Evolutionary conservation across 2,888 invertebrate species (phyloP).

Genomic region (Cacoxenus indagator): DNA sequence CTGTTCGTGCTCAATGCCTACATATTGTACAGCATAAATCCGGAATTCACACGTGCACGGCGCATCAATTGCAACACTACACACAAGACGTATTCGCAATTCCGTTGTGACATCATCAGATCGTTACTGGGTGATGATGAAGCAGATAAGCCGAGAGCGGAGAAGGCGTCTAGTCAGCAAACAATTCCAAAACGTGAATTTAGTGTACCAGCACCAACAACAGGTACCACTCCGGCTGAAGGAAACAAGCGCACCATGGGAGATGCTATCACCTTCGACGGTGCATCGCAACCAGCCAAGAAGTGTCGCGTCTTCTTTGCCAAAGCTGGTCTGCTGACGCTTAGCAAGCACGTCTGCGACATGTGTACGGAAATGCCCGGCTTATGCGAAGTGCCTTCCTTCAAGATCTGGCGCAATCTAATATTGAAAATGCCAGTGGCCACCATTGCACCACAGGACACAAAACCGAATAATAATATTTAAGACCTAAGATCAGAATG

Average conservation of each 20-base stretch:
- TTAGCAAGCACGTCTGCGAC: constrained; percentile 49
- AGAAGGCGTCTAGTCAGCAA: no score
- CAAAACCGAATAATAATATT: not conserved
- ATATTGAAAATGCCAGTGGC: no score
- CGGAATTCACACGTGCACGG: constrained; percentile 28
- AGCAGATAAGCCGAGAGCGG: no score
- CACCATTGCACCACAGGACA: no score
- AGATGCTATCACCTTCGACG: no score
- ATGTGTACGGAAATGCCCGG: constrained; percentile 52
- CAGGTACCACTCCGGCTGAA: no score
- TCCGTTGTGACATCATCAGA: constrained; percentile 45
- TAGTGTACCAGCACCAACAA: not conserved
- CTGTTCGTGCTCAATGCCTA: constrained; percentile 48
- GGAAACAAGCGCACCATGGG: constrained; percentile 20
- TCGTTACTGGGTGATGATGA: constrained; percentile 43
- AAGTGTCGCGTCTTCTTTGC: constrained; percentile 49
- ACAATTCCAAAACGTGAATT: no score
- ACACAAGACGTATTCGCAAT: constrained; percentile 44
- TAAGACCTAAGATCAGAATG: no score
- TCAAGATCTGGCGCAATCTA: constrained; percentile 49
- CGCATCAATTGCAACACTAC: constrained; percentile 12
- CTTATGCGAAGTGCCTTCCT: constrained; percentile 52
- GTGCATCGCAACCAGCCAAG: constrained; percentile 45
- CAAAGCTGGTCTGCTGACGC: constrained; percentile 51
- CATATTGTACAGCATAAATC: constrained; percentile 43